Evolutionary conservation across 2,888 invertebrate genomes (phyloP).

Genomic region (Ormyrus labotus): DNA sequence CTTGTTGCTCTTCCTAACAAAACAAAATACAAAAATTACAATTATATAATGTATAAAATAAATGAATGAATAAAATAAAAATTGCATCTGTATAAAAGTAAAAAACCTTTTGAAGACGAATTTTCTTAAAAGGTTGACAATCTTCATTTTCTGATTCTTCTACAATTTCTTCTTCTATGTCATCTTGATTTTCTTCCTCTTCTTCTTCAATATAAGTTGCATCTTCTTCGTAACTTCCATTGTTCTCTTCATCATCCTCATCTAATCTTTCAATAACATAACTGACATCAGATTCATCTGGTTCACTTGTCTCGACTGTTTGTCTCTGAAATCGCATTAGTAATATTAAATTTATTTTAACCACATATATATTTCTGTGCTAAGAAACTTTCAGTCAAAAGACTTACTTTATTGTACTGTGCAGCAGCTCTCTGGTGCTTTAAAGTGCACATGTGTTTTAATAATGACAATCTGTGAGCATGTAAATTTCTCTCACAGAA

Average conservation of each 20-base stretch:
- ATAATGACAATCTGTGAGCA: constrained; percentile 79
- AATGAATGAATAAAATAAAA: constrained; percentile 27
- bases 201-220: constrained; percentile 39
- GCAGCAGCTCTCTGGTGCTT: constrained; percentile 77
- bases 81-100: background rate
- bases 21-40: background rate
- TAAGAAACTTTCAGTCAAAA: background rate
- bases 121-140: constrained; percentile 52
- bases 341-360: constrained; percentile 7
- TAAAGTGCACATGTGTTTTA: constrained; percentile 80
- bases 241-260: constrained; percentile 51
- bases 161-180: constrained; percentile 58
- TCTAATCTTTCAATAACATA: constrained; percentile 69
- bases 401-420: constrained; percentile 38
- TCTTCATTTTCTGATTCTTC: constrained; percentile 54
- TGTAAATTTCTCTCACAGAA: constrained; percentile 79
- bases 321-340: constrained; percentile 19
- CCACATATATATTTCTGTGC: too few species aligned
- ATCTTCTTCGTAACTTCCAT: background rate
- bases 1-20: constrained; percentile 61
- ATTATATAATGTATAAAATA: background rate
- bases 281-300: constrained; percentile 63
- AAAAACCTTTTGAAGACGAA: constrained; percentile 25
- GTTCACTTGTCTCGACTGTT: background rate
- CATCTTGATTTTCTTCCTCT: constrained; percentile 58